Evolutionary conservation across 2,113 vertebrate genomes (phyloP), one percentile per base, ranked within the genome.

Genomic region (Tonatia bakeri): DNA sequence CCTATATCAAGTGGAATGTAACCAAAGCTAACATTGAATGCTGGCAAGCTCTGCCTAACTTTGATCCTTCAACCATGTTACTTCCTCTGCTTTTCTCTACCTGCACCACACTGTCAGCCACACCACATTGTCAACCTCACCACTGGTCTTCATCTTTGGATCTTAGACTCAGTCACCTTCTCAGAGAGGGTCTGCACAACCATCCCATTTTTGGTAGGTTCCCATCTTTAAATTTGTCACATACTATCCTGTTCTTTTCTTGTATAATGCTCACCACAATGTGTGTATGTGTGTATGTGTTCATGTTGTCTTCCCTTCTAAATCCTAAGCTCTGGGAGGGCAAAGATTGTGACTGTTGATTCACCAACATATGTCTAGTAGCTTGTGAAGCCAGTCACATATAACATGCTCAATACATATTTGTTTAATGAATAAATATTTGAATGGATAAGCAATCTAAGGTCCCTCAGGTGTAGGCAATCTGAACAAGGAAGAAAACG

Each of bases 161-260:
- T 47, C 40, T 90, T 64, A 69, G 6, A 36, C 20, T 31, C n/a
- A 14, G 5, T 79, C 12, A 72, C 45, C 43, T 76, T 56, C n/a
- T 90, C n/a, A 31, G 22, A 50, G 33, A 56, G 7, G 16, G 31
- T 15, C 4, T 19, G 15, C 15, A 7, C 22, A 52, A 83, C 19
- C 10, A 36, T 12, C 33, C 28, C 28, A 22, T 17, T 31, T 70
- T 40, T 0, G 0, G 11, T 0, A 76, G 0, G 15, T 0, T 64
- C 40, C 11, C 6, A 79, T 5, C 56, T 26, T 70, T 52, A 75
- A 52, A 75, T 67, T 36, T 54, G 40, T 73, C 52, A 47, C 2
- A 38, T 12, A 36, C 26, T 22, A 0, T 38, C 20, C 43, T 56
- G 15, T 12, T 33, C n/a, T 87, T 86, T 43, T 24, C 38, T 7